Percentiles rank a stretch among this genome's conserved stretches.
Conservation (phyloP, 1,140 invertebrate species). For the Drosophila pseudoananassae region DNA sequence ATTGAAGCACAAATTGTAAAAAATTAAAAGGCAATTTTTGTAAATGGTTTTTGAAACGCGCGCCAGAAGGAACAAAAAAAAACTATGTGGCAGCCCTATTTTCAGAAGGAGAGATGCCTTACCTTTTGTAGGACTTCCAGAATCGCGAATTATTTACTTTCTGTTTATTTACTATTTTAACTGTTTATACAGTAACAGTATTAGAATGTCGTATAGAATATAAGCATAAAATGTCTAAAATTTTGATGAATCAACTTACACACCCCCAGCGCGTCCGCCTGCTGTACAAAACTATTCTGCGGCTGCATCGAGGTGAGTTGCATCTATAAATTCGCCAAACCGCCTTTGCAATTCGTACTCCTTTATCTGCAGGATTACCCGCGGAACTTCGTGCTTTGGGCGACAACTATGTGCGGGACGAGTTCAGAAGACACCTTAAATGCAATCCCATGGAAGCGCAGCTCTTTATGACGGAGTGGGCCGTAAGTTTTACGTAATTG, state of each 20-base stretch:
- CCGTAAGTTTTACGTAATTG: slow-evolving; percentile 87
- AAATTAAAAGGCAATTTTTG: no score
- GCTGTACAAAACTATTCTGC: slow-evolving; percentile 95
- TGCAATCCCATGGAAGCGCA: slow-evolving; percentile 89
- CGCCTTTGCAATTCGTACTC: not conserved
- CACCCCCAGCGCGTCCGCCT: slow-evolving; percentile 89
- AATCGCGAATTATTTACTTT: slow-evolving; percentile 2
- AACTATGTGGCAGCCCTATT: not conserved
- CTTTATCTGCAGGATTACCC: slow-evolving; percentile 86
- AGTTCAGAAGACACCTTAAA: slow-evolving; percentile 94
- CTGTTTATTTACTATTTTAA: slow-evolving; percentile 9
- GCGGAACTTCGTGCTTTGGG: slow-evolving; percentile 90
- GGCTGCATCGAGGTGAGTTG: slow-evolving; percentile 88
- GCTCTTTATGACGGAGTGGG: slow-evolving; percentile 95
- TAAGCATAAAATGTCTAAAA: slow-evolving; percentile 63
- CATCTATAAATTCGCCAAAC: not conserved
- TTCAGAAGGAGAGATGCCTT: not conserved
- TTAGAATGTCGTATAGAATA: slow-evolving; percentile 16
- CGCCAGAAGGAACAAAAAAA: not conserved
- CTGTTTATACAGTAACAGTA: not conserved
- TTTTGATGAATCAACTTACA: slow-evolving; percentile 60
- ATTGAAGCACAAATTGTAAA: no score
- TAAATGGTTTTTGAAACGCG: not conserved
- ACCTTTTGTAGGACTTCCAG: not conserved
- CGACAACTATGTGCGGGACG: slow-evolving; percentile 93